Base-by-base conservation (phyloP, 2,888 invertebrate genomes). In the Celastrina argiolus region DNA sequence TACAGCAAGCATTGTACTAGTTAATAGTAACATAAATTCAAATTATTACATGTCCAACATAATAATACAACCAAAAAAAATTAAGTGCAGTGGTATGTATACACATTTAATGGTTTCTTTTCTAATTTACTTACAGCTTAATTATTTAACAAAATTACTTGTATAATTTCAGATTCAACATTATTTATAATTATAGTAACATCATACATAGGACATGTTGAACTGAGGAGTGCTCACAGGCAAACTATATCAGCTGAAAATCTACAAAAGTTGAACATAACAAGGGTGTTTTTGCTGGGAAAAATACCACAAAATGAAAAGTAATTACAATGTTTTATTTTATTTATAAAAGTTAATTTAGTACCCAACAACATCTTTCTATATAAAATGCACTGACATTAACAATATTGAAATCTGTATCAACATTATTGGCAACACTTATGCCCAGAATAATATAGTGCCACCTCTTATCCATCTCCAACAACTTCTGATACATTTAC, bases 181-280 rank as follows among this genome's bases (percentile, higher is more conserved):
- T 79, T 81, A 39, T 67, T 87, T 45, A 67, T 92, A 28, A 88
- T 94, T 65, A 89, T 96, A 67, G 93, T 96, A 28, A 96, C 96
- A 14, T 96, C 96, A 0, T 95, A 95, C 83, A 94, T 94, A 18
- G 95, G 94, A 0, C 94, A 96, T 81, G 92, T 94, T 36, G 93
- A 94, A 73, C 81, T 94, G 41, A 91, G 96, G 69, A 94, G 94
- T 77, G 94, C 94, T 0, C 94, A 96, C 75, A 92, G 97, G 63
- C 88, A 92, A 74, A 93, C 95, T 0, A 94, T 95, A 81, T 84
- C 94, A 0, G 78, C 80, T 41, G 84, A 89, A 22, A 91, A 93
- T 72, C 84, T 96, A 12, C 78, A 82, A 51, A 83, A 91, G 70
- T 83, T 95, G 69, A 93, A 94, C 69, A 81, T 94, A 42, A 87